A percentile compares a stretch with the other conserved stretches of the same genome.
These are phyloP conservation scores for Helarctos malayanus DNA, from an alignment of 2,797 vertebrate genomes.

Conservation along the genomic window DNA sequence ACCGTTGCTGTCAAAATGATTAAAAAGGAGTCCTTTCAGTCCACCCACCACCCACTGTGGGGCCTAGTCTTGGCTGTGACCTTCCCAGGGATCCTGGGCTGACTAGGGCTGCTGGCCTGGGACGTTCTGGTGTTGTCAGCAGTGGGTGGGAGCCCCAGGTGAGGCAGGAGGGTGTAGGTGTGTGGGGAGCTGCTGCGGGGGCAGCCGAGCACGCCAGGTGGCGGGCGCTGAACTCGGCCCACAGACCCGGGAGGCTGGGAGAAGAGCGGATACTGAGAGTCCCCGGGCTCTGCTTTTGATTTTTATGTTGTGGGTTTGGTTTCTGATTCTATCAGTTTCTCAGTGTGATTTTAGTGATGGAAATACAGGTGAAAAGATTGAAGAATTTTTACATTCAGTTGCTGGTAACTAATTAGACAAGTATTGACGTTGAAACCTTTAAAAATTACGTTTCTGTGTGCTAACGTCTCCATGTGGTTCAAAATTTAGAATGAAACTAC, in stretches of 20 bases:
- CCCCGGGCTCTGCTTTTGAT: background rate
- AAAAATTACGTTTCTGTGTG: no score
- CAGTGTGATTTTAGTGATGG: background rate
- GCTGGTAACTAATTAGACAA: background rate
- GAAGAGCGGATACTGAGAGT: no score
- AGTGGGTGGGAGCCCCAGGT: no score
- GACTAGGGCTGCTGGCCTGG: no score
- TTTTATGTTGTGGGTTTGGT: background rate
- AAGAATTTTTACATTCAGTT: background rate
- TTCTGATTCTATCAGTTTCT: background rate
- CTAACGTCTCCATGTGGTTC: background rate
- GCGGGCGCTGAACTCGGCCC: rapidly evolving
- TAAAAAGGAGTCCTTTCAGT: no score
- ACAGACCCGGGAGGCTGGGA: background rate
- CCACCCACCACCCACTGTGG: background rate
- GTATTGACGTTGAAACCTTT: background rate
- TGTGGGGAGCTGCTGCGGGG: background rate
- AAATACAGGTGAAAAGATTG: background rate
- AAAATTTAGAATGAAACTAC: background rate
- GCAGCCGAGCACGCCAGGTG: rapidly evolving
- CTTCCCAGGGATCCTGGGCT: no score
- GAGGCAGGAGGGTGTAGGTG: background rate
- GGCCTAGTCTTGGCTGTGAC: background rate
- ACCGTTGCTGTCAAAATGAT: background rate
- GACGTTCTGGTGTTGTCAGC: no score